Evolutionary conservation across 1,140 invertebrate species (phyloP).

Genomic region (Tyrophagus putrescentiae): DNA sequence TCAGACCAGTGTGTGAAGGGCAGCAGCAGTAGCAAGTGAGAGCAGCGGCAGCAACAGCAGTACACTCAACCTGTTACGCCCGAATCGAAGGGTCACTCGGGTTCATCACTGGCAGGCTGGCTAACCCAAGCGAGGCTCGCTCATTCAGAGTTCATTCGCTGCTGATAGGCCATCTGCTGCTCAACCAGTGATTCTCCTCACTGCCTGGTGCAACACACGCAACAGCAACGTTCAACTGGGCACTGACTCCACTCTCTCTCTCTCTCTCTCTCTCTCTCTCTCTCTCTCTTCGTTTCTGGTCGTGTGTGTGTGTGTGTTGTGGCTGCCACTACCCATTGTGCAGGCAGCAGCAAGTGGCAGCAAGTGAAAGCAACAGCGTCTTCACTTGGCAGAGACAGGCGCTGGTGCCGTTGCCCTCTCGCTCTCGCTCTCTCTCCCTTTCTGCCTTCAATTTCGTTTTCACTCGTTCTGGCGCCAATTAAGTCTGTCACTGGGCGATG

Average conservation of each 20-base stretch:
- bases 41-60: too few relatives aligned
- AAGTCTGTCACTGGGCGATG: conserved; percentile 14
- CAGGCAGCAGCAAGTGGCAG: too few relatives aligned
- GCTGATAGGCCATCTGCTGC: background rate
- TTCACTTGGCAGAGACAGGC: too few relatives aligned
- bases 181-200: background rate
- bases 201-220: background rate
- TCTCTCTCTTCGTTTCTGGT: too few relatives aligned
- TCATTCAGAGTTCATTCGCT: conserved; percentile 8
- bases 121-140: background rate
- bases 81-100: conserved; percentile 1
- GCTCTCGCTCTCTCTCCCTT: background rate
- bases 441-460: conserved; percentile 6
- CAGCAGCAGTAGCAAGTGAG: background rate
- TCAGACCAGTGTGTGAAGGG: background rate
- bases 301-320: background rate
- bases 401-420: background rate
- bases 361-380: background rate
- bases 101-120: background rate
- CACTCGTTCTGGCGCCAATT: background rate
- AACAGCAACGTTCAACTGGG: too few relatives aligned
- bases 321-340: background rate
- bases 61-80: background rate
- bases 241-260: too few relatives aligned
- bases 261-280: too few relatives aligned